Evolutionary conservation across 2,888 invertebrate species (phyloP).

Genomic region (Harpagoxenus sublaevis): DNA sequence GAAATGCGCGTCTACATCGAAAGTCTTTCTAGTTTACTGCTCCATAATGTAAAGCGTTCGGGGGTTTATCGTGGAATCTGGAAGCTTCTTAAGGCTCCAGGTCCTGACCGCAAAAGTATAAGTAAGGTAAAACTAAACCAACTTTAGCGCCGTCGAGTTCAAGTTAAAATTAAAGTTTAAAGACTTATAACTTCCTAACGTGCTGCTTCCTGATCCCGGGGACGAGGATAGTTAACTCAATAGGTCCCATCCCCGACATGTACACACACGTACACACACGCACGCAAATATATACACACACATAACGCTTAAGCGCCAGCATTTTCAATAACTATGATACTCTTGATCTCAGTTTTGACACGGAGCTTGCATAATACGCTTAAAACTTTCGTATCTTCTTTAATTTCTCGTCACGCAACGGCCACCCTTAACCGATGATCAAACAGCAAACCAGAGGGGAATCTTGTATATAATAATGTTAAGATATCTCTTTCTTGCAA

Average conservation of each 20-base stretch:
- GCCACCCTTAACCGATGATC: conserved; percentile 7
- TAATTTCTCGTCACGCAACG: conserved; percentile 8
- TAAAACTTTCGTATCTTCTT: conserved; percentile 52
- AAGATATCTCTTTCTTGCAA: neutral
- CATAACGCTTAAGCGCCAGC: conserved; percentile 61
- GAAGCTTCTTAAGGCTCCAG: conserved; percentile 74
- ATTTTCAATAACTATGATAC: conserved; percentile 74
- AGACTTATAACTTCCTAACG: conserved; percentile 80
- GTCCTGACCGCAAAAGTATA: conserved; percentile 74
- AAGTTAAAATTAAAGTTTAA: conserved; percentile 80
- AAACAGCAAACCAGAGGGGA: neutral
- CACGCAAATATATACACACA: neutral
- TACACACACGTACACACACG: neutral
- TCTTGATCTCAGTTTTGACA: conserved; percentile 40
- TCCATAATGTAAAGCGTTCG: conserved; percentile 68
- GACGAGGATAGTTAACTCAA: conserved; percentile 75
- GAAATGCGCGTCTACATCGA: conserved; percentile 7
- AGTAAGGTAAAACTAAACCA: conserved; percentile 74
- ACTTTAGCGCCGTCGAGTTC: conserved; percentile 71
- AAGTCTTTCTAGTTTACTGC: conserved; percentile 31
- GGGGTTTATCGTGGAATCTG: conserved; percentile 74
- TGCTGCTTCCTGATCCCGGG: conserved; percentile 72
- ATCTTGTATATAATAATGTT: neutral
- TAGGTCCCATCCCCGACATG: conserved; percentile 61
- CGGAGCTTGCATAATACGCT: conserved; percentile 48